A percentile compares a stretch with the other conserved stretches of the same genome.
phyloP scores from a whole-genome alignment of 2,113 vertebrate genomes.

The Ariopsis seemanni region DNA sequence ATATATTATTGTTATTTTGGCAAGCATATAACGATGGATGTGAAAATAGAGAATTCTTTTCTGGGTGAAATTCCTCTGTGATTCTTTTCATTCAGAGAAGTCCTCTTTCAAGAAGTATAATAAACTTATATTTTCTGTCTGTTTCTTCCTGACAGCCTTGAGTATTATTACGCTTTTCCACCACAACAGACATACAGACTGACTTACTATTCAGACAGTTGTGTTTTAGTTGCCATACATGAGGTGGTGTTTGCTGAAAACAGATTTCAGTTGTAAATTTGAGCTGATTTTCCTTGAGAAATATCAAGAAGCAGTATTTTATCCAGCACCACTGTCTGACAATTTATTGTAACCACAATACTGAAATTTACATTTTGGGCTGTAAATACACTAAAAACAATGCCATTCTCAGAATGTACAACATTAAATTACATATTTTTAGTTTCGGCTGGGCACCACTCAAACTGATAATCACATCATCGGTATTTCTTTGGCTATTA shows the following conservation, averaged over 20 bases:
- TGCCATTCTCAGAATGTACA: not conserved
- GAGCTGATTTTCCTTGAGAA: not conserved
- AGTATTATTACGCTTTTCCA: no score
- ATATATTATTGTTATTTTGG: no score
- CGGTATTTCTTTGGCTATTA: no score
- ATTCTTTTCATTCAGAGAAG: no score
- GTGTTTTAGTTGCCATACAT: not conserved
- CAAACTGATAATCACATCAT: no score
- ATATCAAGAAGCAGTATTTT: not conserved
- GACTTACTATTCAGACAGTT: not conserved
- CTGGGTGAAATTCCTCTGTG: no score
- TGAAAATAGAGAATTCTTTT: no score
- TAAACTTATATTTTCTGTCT: no score
- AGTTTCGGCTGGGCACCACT: no score
- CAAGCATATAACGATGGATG: no score
- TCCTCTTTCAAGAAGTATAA: no score
- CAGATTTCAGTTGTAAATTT: not conserved
- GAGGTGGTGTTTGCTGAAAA: not conserved
- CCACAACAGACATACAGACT: not conserved
- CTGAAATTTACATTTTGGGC: not conserved
- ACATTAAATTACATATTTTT: not conserved
- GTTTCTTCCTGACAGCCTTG: no score
- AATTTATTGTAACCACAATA: not conserved
- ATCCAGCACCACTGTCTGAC: not conserved
- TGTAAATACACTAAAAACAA: not conserved